These are phyloP conservation scores for Alcedo quadribrachys DNA, from an alignment of 2,797 vertebrate genomes.

Conservation along the genomic window DNA sequence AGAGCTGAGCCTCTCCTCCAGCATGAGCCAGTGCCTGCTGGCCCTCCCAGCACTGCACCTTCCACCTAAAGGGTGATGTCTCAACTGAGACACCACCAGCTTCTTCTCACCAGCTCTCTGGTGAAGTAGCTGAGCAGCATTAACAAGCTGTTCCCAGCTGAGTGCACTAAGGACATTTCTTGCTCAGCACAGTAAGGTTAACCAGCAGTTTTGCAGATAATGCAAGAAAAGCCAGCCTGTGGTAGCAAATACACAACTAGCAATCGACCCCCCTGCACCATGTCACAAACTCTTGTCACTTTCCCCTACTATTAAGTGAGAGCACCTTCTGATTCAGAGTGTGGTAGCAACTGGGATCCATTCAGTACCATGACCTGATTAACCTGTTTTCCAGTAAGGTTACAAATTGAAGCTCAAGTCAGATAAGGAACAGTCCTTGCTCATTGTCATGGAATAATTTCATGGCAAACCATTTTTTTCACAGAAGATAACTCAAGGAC, in stretches of 20 bases:
- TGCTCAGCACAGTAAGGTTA: background rate
- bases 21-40: background rate
- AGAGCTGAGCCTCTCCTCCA: background rate
- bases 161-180: background rate
- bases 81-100: background rate
- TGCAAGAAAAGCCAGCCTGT: background rate
- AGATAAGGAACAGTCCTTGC: background rate
- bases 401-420: background rate
- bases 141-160: background rate
- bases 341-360: background rate
- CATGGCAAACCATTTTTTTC: background rate
- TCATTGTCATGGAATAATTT: background rate
- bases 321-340: background rate
- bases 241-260: background rate
- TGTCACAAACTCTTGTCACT: background rate
- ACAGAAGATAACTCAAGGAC: background rate
- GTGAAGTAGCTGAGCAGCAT: background rate
- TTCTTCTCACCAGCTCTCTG: background rate
- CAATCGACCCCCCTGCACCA: background rate
- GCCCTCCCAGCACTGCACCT: background rate
- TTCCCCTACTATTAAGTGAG: background rate
- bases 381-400: background rate
- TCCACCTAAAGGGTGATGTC: background rate
- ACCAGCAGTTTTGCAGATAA: background rate
- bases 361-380: background rate